These are phyloP conservation scores for Drosophila sucinea DNA, from an alignment of 1,140 invertebrate species.

Conservation along the genomic window DNA sequence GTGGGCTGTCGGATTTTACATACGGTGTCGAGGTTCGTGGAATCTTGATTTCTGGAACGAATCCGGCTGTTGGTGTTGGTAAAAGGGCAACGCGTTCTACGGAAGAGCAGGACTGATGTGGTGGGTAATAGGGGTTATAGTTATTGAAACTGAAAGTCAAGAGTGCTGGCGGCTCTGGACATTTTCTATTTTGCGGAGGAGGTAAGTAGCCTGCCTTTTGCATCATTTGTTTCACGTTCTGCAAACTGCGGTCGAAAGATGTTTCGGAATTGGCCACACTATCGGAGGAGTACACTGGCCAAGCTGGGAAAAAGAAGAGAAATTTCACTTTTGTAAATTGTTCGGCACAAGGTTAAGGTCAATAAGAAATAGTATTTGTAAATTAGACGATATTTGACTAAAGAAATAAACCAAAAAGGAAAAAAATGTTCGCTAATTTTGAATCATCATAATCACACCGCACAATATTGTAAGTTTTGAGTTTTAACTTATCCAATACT, in stretches of 20 bases:
- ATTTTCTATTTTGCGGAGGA: background rate
- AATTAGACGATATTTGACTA: too few species aligned
- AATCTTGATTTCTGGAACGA: background rate
- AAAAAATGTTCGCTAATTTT: too few species aligned
- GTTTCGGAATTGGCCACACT: background rate
- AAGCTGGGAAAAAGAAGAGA: background rate
- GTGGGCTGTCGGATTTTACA: too few species aligned
- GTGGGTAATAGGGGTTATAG: constrained; percentile 40
- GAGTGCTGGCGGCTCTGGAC: background rate
- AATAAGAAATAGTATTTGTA: too few species aligned
- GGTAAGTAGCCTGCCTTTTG: constrained; percentile 10
- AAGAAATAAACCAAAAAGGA: too few species aligned
- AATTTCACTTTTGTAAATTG: too few species aligned
- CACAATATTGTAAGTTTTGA: too few species aligned
- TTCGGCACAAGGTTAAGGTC: too few species aligned
- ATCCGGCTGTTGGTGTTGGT: constrained; percentile 12
- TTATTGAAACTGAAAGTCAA: constrained; percentile 14
- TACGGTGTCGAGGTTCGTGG: background rate
- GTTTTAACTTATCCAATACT: too few species aligned
- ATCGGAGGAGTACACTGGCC: background rate
- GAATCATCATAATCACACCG: too few species aligned
- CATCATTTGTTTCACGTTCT: constrained; percentile 7
- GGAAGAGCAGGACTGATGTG: background rate
- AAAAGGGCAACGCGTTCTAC: constrained; percentile 10
- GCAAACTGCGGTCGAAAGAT: constrained; percentile 24